A percentile compares a stretch with the other conserved stretches of the same genome.
These are phyloP conservation scores for Daktulosphaira vitifoliae DNA, from an alignment of 1,140 invertebrate genomes.

Conservation along the genomic window DNA sequence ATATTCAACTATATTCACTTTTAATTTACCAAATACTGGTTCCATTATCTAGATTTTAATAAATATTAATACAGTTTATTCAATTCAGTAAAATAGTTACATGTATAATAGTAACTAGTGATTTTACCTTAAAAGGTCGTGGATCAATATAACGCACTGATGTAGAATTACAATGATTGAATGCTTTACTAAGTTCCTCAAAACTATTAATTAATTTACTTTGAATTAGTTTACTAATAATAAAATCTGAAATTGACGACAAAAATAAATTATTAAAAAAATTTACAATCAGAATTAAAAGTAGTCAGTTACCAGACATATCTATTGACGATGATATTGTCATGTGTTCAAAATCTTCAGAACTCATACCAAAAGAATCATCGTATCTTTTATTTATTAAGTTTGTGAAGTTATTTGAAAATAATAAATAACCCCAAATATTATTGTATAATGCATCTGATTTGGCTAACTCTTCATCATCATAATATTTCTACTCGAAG, in stretches of 20 bases:
- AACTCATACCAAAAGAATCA: background rate
- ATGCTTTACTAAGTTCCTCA: background rate
- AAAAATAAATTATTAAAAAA: background rate
- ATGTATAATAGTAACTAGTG: no score
- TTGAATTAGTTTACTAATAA: background rate
- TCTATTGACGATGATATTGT: background rate
- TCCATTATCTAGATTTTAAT: conserved; percentile 17
- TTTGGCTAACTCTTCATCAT: background rate
- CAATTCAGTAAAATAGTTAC: no score
- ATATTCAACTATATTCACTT: conserved; percentile 19
- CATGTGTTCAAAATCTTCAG: background rate
- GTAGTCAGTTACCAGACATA: conserved; percentile 6
- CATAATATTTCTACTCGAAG: conserved; percentile 9
- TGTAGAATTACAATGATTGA: background rate
- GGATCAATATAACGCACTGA: background rate
- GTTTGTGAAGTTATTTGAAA: conserved; percentile 8
- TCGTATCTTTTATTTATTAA: background rate
- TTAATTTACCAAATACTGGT: conserved; percentile 10
- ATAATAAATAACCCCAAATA: conserved; percentile 1
- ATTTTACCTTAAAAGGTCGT: no score
- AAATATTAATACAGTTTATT: background rate
- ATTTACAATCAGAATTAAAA: background rate
- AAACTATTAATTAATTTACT: background rate
- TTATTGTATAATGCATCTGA: background rate
- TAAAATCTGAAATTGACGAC: conserved; percentile 3